Base-by-base conservation (phyloP, 2,888 invertebrate genomes). In the Anodontia alba region DNA sequence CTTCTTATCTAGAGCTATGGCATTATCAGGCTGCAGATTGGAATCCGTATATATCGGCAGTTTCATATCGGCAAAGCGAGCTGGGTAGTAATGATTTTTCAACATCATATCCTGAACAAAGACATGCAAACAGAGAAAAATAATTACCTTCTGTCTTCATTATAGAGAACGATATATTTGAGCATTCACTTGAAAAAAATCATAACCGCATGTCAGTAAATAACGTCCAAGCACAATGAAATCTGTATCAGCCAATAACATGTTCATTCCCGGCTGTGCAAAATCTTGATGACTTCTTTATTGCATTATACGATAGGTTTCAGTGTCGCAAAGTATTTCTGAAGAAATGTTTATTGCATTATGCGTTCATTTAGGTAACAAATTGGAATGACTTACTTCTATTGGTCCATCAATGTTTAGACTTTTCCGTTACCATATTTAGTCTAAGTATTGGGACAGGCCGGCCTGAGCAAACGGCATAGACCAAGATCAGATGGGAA, bases 21-120 rank as follows among this genome's bases (percentile, higher is more conserved):
- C n/a, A n/a, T n/a, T n/a, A n/a, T n/a, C n/a, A n/a, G n/a, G n/a
- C n/a, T 49, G 20, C 20, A 20, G n/a, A 49, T 49, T 49, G 49
- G n/a, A 49, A 49, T 49, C 3, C 49, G n/a, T 20, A 49, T 49
- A 49, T 49, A 49, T 49, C 15, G 42, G n/a, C 20, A n/a, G n/a
- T n/a, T n/a, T n/a, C n/a, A n/a, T n/a, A n/a, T n/a, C n/a, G 17
- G 20, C 49, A 49, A 20, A 49, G 49, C 3, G 49, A 49, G 15
- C 8, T 42, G 42, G 42, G 15, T 42, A 15, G 57, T 57, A 57
- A 57, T 57, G 57, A 57, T 57, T 57, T 57, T 57, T 57, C 57
- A 57, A 57, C 29, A 26, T 29, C 26, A 26, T 2, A 20, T 29
- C 7, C 7, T 20, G 29, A 29, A 57, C 57, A 57, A 57, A 7